These are phyloP conservation scores for Ectobius pallidus DNA, from an alignment of 2,888 invertebrate species.

Conservation along the genomic window DNA sequence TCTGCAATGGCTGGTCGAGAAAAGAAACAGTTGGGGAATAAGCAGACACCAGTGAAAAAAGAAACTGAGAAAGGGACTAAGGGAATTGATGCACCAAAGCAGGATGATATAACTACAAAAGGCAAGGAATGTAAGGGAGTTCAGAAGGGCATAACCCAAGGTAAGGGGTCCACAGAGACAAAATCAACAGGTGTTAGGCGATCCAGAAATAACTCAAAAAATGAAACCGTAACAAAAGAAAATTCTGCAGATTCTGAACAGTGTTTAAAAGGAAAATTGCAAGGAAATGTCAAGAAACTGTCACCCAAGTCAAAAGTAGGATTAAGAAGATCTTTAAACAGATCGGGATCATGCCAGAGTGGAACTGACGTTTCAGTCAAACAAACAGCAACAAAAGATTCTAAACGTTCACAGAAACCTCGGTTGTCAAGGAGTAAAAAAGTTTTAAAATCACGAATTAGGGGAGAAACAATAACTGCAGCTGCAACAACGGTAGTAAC, in stretches of 20 bases:
- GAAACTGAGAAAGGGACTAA: constrained; percentile 29
- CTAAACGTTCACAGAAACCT: background rate
- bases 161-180: background rate
- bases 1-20: constrained; percentile 58
- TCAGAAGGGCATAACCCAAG: background rate
- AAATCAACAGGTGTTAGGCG: constrained; percentile 2
- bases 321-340: too few species aligned
- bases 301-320: too few species aligned
- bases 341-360: background rate
- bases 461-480: too few species aligned
- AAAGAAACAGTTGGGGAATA: constrained; percentile 52
- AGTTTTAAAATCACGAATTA: background rate
- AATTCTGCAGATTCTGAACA: too few species aligned
- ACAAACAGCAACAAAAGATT: background rate
- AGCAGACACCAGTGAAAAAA: constrained; percentile 42
- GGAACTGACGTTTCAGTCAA: background rate
- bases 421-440: background rate
- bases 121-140: background rate
- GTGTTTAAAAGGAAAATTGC: too few species aligned
- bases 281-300: too few species aligned
- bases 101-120: constrained; percentile 9
- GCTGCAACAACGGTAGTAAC: too few species aligned
- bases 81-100: constrained; percentile 47
- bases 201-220: background rate
- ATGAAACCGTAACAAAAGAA: too few species aligned